phyloP scores from a whole-genome alignment of 1,140 invertebrate species.

The Trichonephila clavata region DNA sequence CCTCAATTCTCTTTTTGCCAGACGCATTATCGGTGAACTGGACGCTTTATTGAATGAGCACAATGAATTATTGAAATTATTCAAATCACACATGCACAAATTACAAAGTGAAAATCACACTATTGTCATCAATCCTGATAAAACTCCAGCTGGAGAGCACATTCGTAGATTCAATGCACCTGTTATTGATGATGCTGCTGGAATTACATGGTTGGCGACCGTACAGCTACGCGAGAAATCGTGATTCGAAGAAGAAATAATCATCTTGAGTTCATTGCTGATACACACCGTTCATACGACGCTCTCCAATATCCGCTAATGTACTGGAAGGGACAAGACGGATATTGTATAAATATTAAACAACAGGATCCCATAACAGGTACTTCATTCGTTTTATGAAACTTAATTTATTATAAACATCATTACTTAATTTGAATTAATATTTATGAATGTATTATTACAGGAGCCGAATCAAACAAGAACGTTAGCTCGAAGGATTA shows the following conservation, averaged over 20 bases:
- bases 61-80: too few relatives aligned
- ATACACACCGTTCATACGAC: conserved; percentile 76
- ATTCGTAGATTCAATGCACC: conserved; percentile 79
- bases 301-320: conserved; percentile 78
- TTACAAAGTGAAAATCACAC: background rate
- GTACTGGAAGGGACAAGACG: conserved; percentile 70
- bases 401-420: background rate
- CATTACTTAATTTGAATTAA: background rate
- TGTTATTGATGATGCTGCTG: conserved; percentile 79
- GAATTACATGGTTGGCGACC: too few relatives aligned
- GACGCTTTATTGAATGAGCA: too few relatives aligned
- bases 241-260: conserved; percentile 80
- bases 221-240: too few relatives aligned
- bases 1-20: too few relatives aligned
- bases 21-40: too few relatives aligned
- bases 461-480: background rate
- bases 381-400: background rate
- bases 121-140: conserved; percentile 76
- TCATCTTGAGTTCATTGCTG: conserved; percentile 59
- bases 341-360: conserved; percentile 75
- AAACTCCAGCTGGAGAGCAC: conserved; percentile 81
- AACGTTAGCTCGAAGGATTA: too few relatives aligned
- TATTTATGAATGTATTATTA: background rate
- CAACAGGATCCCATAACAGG: background rate
- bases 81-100: too few relatives aligned